These are phyloP conservation scores for Argentina silus DNA, from an alignment of 2,797 vertebrate species.

Conservation along the genomic window DNA sequence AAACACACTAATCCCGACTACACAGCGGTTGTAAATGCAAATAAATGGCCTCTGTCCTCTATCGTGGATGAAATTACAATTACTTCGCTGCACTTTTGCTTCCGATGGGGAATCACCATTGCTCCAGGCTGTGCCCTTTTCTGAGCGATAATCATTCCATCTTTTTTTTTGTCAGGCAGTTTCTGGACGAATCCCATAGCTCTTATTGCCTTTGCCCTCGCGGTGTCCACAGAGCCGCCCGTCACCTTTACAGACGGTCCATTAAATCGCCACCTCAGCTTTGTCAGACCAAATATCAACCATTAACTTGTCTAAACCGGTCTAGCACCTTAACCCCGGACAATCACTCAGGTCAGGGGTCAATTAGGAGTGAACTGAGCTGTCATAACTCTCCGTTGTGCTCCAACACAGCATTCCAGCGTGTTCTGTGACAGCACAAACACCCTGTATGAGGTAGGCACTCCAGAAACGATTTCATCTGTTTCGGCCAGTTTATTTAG, in stretches of 20 bases:
- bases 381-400: not conserved
- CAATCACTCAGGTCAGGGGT: constrained; percentile 34
- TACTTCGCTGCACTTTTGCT: constrained; percentile 46
- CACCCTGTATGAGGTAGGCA: not conserved
- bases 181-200: constrained; percentile 56
- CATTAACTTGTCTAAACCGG: constrained; percentile 27
- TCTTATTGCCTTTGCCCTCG: constrained; percentile 57
- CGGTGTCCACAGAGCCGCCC: constrained; percentile 48
- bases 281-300: constrained; percentile 22
- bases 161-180: constrained; percentile 61
- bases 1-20: constrained; percentile 52
- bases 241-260: constrained; percentile 48
- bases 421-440: too few species aligned
- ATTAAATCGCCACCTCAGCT: constrained; percentile 44
- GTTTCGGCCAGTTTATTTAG: not conserved
- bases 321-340: constrained; percentile 37
- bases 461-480: not conserved
- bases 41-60: constrained; percentile 49
- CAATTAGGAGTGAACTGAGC: constrained; percentile 23
- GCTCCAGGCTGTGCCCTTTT: constrained; percentile 40
- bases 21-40: constrained; percentile 35
- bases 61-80: constrained; percentile 46
- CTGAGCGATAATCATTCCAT: constrained; percentile 52
- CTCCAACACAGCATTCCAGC: not conserved
- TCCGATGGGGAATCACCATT: constrained; percentile 40